Conservation (phyloP, 2,113 vertebrate genomes). For the Nothobranchius kuhntae region DNA sequence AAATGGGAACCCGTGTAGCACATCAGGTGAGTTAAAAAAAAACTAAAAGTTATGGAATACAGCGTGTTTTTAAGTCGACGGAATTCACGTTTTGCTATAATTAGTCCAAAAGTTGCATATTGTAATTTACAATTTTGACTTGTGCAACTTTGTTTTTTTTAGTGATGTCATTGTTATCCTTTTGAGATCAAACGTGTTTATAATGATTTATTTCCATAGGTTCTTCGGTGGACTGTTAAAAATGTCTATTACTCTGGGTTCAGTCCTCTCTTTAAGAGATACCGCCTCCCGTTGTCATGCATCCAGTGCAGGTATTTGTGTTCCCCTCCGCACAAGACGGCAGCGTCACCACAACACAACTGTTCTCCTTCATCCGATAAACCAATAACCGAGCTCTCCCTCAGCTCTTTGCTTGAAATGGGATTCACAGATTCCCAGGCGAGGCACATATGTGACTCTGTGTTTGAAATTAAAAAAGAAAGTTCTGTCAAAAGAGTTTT, state of each 20-base stretch:
- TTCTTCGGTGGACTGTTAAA: conserved; percentile 53
- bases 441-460: conserved; percentile 55
- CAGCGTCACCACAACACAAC: background rate
- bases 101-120: too few species aligned
- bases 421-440: conserved; percentile 81
- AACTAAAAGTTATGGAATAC: background rate
- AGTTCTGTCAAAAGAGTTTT: conserved; percentile 39
- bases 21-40: conserved; percentile 38
- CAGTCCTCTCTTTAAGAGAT: conserved; percentile 6
- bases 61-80: too few species aligned
- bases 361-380: background rate
- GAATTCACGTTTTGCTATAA: background rate
- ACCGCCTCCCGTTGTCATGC: background rate
- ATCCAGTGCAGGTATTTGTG: conserved; percentile 20
- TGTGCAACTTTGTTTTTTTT: too few species aligned
- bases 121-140: too few species aligned
- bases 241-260: conserved; percentile 1
- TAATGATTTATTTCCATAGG: conserved; percentile 33
- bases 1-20: conserved; percentile 45
- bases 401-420: conserved; percentile 71
- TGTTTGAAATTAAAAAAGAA: conserved; percentile 30
- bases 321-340: conserved; percentile 32
- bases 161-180: too few species aligned
- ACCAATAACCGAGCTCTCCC: conserved; percentile 23
- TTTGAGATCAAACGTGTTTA: background rate